phyloP scores from a whole-genome alignment of 2,113 vertebrate genomes.

The Orthochromis malagaraziensis region DNA sequence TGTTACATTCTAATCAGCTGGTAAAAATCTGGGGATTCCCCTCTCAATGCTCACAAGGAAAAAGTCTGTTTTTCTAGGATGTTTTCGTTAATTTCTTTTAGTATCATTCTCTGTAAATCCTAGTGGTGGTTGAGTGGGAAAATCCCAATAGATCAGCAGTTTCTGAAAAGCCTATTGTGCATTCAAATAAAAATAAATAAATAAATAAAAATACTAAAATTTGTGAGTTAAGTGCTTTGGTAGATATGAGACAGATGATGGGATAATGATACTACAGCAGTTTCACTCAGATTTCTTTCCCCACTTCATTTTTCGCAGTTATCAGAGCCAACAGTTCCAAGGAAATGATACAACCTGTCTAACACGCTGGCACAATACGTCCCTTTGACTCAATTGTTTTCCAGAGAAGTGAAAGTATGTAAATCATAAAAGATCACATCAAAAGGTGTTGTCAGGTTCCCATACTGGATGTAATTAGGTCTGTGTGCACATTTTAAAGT shows the following conservation, averaged over 20 bases:
- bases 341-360: not conserved
- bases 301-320: rapidly evolving
- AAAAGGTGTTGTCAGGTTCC: not conserved
- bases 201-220: not conserved
- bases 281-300: rapidly evolving
- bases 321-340: not conserved
- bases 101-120: rapidly evolving
- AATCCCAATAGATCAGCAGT: not conserved
- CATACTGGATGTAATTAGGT: not conserved
- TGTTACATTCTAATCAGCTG: not conserved
- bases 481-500: not conserved
- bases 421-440: not conserved
- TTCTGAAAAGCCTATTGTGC: not conserved
- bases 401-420: not conserved
- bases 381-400: not conserved
- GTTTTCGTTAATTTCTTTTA: not conserved
- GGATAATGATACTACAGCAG: not conserved
- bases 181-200: not conserved
- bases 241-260: not conserved
- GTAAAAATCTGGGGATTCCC: not conserved
- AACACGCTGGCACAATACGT: rapidly evolving
- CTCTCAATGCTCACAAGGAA: not conserved
- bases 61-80: not conserved
- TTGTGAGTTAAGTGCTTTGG: not conserved
- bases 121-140: not conserved